These are phyloP conservation scores for Myiotriccus ornatus DNA, from an alignment of 2,797 vertebrate genomes.

Conservation along the genomic window DNA sequence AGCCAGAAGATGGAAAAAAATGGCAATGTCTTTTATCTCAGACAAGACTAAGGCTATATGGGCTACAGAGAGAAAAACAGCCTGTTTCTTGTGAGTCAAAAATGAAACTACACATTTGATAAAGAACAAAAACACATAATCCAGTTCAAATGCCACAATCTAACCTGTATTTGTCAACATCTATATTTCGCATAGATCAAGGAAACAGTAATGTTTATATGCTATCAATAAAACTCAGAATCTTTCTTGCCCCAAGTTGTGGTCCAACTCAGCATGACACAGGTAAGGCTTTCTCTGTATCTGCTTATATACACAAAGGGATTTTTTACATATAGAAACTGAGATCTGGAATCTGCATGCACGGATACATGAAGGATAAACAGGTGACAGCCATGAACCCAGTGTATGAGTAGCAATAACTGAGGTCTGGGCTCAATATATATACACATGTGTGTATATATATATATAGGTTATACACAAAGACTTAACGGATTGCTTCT, in stretches of 20 bases:
- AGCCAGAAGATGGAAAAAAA: not conserved
- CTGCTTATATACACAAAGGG: not conserved
- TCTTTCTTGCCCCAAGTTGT: not conserved
- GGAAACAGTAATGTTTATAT: not conserved
- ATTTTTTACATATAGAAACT: not conserved
- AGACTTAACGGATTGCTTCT: not conserved
- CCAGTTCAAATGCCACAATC: not conserved
- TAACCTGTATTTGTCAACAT: not conserved
- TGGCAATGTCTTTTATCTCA: not conserved
- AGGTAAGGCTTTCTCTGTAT: not conserved
- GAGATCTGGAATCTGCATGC: not conserved
- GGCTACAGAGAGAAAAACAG: not conserved
- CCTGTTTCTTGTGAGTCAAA: not conserved
- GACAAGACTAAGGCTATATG: not conserved
- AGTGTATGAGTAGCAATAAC: not conserved
- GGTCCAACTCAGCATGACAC: not conserved
- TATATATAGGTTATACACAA: not conserved
- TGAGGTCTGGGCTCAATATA: not conserved
- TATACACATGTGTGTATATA: accelerated
- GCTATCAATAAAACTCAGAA: not conserved
- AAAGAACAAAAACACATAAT: not conserved
- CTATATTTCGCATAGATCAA: not conserved
- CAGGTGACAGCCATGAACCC: not conserved
- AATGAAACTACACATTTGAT: not conserved
- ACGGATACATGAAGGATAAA: not conserved